A percentile compares a stretch with the other conserved stretches of the same genome.
phyloP scores from a whole-genome alignment of 2,888 invertebrate genomes.

The Cylloceria caligata region DNA sequence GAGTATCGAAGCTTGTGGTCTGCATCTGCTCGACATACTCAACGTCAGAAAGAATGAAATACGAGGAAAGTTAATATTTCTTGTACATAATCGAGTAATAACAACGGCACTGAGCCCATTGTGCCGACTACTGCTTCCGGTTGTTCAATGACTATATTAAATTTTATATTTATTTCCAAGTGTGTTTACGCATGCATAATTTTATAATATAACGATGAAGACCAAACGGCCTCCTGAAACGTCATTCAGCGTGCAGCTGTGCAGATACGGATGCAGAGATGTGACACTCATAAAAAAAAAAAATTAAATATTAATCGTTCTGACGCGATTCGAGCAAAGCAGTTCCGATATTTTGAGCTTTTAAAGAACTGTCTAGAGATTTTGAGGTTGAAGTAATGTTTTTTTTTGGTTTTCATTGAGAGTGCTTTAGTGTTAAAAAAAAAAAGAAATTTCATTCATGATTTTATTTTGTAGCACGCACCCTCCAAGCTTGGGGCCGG shows the following conservation, averaged over 20 bases:
- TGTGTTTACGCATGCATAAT: no score
- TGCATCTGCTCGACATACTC: constrained; percentile 45
- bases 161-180: not conserved
- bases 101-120: not conserved
- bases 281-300: not conserved
- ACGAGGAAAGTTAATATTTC: not conserved
- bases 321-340: constrained; percentile 42
- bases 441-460: constrained; percentile 2
- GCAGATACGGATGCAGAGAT: not conserved
- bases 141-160: not conserved
- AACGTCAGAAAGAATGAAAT: constrained; percentile 41
- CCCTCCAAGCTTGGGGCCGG: constrained; percentile 95
- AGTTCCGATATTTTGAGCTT: not conserved
- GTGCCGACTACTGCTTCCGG: not conserved
- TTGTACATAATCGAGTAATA: not conserved
- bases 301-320: constrained; percentile 22
- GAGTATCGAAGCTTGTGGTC: constrained; percentile 34
- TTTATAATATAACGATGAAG: not conserved
- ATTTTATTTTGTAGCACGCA: constrained; percentile 86
- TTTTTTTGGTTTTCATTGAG: constrained; percentile 37
- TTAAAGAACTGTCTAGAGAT: not conserved
- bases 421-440: constrained; percentile 49
- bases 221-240: not conserved
- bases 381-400: not conserved
- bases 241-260: not conserved